These are phyloP conservation scores for Stichopus horrens DNA, from an alignment of 53 echinoderm and acorn worm genomes.

Conservation along the genomic window DNA sequence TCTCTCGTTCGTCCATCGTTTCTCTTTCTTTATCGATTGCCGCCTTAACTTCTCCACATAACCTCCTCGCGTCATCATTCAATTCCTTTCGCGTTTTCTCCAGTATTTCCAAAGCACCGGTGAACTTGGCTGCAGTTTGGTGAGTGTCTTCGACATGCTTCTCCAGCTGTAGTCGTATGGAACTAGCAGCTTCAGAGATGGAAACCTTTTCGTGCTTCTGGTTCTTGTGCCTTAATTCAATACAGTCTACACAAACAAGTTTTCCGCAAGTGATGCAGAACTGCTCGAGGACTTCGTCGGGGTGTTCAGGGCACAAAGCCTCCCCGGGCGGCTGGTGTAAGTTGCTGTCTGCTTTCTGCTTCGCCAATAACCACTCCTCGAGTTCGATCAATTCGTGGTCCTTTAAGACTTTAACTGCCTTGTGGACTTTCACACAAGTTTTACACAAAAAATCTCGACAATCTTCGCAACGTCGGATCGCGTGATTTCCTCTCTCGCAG, in stretches of 20 bases:
- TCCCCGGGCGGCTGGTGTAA: conserved; percentile 31
- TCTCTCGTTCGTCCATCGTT: conserved; percentile 60
- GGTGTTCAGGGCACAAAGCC: conserved; percentile 60
- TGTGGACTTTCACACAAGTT: conserved; percentile 67
- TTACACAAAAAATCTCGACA: conserved; percentile 86
- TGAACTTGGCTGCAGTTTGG: conserved; percentile 86
- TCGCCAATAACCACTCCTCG: conserved; percentile 50
- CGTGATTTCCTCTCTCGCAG: conserved; percentile 64
- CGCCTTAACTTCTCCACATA: conserved; percentile 65
- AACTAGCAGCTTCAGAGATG: conserved; percentile 60
- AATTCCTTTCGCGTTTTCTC: conserved; percentile 62
- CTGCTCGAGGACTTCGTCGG: conserved; percentile 61
- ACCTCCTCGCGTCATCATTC: conserved; percentile 63
- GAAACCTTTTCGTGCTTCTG: conserved; percentile 53
- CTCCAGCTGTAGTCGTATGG: conserved; percentile 60
- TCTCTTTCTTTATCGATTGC: conserved; percentile 76
- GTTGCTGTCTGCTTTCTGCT: conserved; percentile 25
- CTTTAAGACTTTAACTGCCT: conserved; percentile 68
- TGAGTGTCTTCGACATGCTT: conserved; percentile 56
- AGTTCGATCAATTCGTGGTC: conserved; percentile 62
- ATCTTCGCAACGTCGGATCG: conserved; percentile 63
- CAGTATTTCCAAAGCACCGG: conserved; percentile 84
- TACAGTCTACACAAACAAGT: conserved; percentile 66
- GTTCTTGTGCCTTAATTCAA: conserved; percentile 66
- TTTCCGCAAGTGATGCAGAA: conserved; percentile 65